Percentiles rank a stretch among this genome's conserved stretches.
phyloP scores from a whole-genome alignment of 2,888 invertebrate genomes.

The Volucella bombylans region DNA sequence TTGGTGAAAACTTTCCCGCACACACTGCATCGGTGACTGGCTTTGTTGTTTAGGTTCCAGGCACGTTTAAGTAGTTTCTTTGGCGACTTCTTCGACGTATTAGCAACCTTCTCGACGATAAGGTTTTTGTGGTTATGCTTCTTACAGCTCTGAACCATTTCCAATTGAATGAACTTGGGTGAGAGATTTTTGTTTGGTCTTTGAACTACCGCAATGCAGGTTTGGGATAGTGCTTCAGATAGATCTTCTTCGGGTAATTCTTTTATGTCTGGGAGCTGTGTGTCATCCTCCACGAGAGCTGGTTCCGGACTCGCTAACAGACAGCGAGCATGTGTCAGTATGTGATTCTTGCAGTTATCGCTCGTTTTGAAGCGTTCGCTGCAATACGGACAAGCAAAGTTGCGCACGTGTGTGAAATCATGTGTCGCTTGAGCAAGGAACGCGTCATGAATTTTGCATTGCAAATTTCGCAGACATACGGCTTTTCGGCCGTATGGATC shows the following conservation, averaged over 20 bases:
- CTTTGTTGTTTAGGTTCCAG: conserved; percentile 43
- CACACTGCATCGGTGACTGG: conserved; percentile 75
- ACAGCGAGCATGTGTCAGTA: conserved; percentile 62
- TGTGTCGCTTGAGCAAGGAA: conserved; percentile 71
- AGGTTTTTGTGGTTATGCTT: conserved; percentile 56
- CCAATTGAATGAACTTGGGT: conserved; percentile 59
- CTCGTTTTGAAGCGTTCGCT: conserved; percentile 67
- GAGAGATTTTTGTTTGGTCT: conserved; percentile 38
- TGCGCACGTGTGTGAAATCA: conserved; percentile 69
- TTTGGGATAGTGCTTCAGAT: conserved; percentile 1
- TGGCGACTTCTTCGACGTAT: conserved; percentile 41
- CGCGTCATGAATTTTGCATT: conserved; percentile 68
- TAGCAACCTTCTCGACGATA: conserved; percentile 43
- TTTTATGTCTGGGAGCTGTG: not conserved
- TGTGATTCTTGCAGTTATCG: conserved; percentile 69
- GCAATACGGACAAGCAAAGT: conserved; percentile 73
- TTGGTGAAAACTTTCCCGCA: conserved; percentile 76
- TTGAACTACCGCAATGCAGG: conserved; percentile 52
- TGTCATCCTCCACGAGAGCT: not conserved
- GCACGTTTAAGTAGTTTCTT: conserved; percentile 44
- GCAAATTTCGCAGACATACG: conserved; percentile 68
- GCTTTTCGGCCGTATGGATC: conserved; percentile 70
- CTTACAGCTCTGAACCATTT: conserved; percentile 56
- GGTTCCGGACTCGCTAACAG: conserved; percentile 52
- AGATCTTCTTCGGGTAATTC: not conserved